phyloP scores from a whole-genome alignment of 2,888 invertebrate species.

The Latrodectus hesperus region DNA sequence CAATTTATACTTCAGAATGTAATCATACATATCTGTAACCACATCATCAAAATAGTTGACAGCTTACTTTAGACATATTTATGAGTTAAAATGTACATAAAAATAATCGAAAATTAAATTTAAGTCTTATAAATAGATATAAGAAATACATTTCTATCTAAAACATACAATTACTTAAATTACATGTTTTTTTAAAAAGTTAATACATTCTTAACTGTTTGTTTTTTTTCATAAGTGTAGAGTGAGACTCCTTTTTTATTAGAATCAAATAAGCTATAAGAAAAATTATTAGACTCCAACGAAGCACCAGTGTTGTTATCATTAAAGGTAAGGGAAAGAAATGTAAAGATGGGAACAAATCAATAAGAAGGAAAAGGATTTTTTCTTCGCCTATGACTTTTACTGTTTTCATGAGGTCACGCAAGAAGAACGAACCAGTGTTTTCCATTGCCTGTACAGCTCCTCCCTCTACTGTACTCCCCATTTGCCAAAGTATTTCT shows the following conservation, averaged over 20 bases:
- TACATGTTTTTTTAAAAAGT: no score
- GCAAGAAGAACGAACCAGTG: conserved; percentile 56
- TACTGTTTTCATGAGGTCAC: conserved; percentile 56
- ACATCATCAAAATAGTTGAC: no score
- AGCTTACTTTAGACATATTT: no score
- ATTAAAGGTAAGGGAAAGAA: conserved; percentile 34
- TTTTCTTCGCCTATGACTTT: conserved; percentile 54
- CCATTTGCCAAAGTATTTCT: background rate
- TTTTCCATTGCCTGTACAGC: conserved; percentile 10
- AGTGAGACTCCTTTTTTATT: background rate
- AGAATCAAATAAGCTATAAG: conserved; percentile 53
- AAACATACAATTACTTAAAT: no score
- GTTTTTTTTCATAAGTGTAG: no score
- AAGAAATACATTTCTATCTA: no score
- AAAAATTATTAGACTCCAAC: background rate
- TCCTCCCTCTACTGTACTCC: background rate
- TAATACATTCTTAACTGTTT: no score
- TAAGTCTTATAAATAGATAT: no score
- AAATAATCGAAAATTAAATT: no score
- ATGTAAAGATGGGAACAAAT: conserved; percentile 37
- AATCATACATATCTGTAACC: no score
- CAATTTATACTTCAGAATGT: no score
- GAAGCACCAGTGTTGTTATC: conserved; percentile 54
- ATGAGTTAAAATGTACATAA: no score
- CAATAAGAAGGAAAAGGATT: conserved; percentile 54